Evolutionary conservation across 2,113 vertebrate genomes (phyloP), one percentile per base, ranked within the genome.

Genomic region (Chlorocebus sabaeus): DNA sequence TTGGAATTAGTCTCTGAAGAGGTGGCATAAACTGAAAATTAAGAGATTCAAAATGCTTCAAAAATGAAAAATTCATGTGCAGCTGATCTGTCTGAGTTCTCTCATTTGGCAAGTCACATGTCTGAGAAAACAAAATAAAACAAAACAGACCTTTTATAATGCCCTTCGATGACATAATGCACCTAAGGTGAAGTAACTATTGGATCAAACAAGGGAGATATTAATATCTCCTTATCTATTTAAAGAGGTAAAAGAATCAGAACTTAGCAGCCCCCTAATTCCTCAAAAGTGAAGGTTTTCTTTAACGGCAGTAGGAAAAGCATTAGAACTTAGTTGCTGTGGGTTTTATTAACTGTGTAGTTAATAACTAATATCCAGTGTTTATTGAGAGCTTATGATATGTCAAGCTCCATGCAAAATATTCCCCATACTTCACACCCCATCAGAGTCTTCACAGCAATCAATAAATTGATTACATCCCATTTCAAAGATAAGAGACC

Each of bases 21-120:
- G n/a, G 30, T 72, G 45, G 25, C 57, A 94, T 45, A 96, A 90
- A 52, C 8, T 78, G 67, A 86, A 97, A 82, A 82, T 64, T 40
- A 35, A 6, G 13, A 91, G 23, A 96, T 27, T 93, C 55, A n/a
- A 81, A 92, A 90, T 57, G 30, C 45, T 97, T 80, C 48, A 79
- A 75, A 81, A 92, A 70, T 91, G 81, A 95, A 96, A 76, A 85
- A 88, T 88, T 72, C 52, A 88, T 93, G 16, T 86, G 43, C 45
- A 92, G 20, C 38, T 93, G 67, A 68, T 52, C n/a, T 55, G 12
- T 45, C 88, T 76, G 57, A 90, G 50, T 89, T 89, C 25, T 45
- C 35, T 89, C 43, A 81, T 90, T 96, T 30, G 81, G 13, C 18
- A 92, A 40, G 81, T 93, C 64, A 59, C 50, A 64, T 35, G 11